These are phyloP conservation scores for Aramus guarauna DNA, from an alignment of 2,113 vertebrate genomes.

Conservation along the genomic window DNA sequence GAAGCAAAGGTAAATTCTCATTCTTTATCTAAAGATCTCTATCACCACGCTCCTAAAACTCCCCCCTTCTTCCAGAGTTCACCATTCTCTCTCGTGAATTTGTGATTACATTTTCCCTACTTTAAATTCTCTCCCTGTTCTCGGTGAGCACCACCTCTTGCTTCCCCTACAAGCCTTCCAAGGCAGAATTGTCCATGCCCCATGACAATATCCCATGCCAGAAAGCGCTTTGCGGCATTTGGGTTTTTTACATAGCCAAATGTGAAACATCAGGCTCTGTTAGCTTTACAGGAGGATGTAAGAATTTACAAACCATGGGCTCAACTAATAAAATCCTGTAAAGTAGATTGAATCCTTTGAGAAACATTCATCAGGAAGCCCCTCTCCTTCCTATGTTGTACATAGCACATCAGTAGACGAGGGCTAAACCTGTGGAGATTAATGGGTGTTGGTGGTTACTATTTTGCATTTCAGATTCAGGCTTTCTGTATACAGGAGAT, in stretches of 20 bases:
- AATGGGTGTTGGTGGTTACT: rapidly evolving
- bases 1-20: background rate
- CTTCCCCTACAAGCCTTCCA: background rate
- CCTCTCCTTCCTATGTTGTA: background rate
- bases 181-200: background rate
- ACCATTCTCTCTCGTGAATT: background rate
- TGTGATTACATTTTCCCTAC: background rate
- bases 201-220: background rate
- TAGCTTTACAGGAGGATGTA: background rate
- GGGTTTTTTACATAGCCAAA: background rate
- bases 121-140: background rate
- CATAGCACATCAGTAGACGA: background rate
- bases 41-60: background rate
- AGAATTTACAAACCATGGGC: background rate
- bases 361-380: background rate
- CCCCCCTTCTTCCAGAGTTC: background rate
- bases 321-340: background rate
- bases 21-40: background rate
- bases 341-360: background rate
- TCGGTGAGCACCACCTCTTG: background rate
- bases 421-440: background rate
- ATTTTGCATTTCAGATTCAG: background rate
- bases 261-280: rapidly evolving
- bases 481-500: background rate
- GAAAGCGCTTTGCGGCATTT: background rate